phyloP scores from a whole-genome alignment of 2,113 vertebrate species.

The Gymnorhina tibicen region DNA sequence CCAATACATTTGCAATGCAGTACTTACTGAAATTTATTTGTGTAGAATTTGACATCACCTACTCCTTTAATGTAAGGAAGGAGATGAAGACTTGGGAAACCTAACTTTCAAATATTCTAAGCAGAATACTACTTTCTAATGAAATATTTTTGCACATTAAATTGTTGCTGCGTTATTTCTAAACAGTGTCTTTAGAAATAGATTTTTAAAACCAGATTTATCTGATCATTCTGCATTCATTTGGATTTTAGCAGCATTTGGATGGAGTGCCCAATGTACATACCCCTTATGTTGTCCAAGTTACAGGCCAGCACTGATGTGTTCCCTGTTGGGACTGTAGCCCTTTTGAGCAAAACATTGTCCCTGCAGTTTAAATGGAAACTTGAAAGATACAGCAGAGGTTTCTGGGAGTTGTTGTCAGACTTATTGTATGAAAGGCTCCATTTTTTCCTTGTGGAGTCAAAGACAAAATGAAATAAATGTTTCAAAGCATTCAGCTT shows the following conservation, averaged over 20 bases:
- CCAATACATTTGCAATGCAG: not conserved
- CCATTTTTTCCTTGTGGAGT: constrained; percentile 64
- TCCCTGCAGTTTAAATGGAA: constrained; percentile 60
- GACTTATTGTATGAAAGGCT: constrained; percentile 66
- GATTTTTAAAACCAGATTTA: not conserved
- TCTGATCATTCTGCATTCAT: not conserved
- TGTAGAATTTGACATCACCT: not conserved
- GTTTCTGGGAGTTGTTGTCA: constrained; percentile 34
- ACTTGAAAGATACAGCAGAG: constrained; percentile 68
- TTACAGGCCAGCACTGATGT: constrained; percentile 23
- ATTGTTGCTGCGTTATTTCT: not conserved
- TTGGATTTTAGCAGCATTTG: not conserved
- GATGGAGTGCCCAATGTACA: not conserved
- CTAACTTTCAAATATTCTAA: not conserved
- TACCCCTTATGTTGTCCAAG: not conserved
- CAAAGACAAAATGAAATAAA: constrained; percentile 45
- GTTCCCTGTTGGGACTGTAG: constrained; percentile 57
- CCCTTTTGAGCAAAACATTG: constrained; percentile 41
- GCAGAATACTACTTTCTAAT: not conserved
- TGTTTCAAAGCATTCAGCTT: constrained; percentile 60
- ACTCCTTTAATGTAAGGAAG: not conserved
- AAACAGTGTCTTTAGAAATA: not conserved
- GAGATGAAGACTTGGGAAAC: not conserved
- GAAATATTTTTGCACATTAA: not conserved
- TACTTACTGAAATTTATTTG: not conserved